phyloP scores from a whole-genome alignment of 2,888 invertebrate species.

The Synanthedon myopaeformis region DNA sequence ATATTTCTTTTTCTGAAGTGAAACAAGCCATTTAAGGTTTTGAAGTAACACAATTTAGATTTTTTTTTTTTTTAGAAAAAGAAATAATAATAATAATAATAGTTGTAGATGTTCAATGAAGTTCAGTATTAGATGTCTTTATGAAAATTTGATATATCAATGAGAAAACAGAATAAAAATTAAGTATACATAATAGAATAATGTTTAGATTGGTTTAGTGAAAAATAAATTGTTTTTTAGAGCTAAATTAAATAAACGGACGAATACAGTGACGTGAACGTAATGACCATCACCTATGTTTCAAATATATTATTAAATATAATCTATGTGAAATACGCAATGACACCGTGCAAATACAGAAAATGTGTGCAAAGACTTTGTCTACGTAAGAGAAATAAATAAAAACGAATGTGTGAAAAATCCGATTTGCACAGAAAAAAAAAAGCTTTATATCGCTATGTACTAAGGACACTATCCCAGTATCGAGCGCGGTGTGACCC shows the following conservation, averaged over 20 bases:
- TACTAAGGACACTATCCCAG: slow-evolving; percentile 8
- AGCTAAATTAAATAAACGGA: no score
- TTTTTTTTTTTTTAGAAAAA: no score
- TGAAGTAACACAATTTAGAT: no score
- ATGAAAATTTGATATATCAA: neutral
- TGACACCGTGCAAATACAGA: neutral
- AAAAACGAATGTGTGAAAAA: neutral
- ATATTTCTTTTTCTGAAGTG: no score
- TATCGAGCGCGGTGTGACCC: slow-evolving; percentile 48
- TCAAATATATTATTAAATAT: neutral
- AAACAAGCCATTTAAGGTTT: no score
- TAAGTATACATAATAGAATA: no score
- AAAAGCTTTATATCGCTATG: slow-evolving; percentile 17
- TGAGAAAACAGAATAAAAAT: neutral
- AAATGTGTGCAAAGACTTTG: neutral
- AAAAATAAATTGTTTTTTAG: no score
- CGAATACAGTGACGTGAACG: neutral
- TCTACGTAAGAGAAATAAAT: neutral
- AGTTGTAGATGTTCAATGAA: no score
- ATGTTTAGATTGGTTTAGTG: no score
- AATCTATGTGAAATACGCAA: neutral
- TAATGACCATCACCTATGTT: neutral
- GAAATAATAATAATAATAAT: no score
- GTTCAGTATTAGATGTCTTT: no score
- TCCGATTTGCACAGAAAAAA: slow-evolving; percentile 13